A percentile compares a stretch with the other conserved stretches of the same genome.
These are phyloP conservation scores for Epizoanthus rinbou DNA, from an alignment of 92 coral and sea anemone genomes.

Conservation along the genomic window DNA sequence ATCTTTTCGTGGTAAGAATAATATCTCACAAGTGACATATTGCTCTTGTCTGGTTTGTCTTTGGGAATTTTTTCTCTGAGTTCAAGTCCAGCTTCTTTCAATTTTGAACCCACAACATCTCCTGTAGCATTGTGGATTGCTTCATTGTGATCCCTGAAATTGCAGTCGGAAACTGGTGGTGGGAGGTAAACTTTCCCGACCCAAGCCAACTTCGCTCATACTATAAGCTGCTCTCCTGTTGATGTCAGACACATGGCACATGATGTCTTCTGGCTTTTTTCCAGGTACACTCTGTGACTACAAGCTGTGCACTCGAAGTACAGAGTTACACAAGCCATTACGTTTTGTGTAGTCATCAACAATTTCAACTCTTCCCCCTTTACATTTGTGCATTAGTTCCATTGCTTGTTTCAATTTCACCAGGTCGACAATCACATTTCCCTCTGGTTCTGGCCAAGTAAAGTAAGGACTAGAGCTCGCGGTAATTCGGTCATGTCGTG, in stretches of 20 bases:
- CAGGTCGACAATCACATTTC: conserved; percentile 14
- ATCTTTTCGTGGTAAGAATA: too few species aligned
- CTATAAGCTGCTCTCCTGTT: conserved; percentile 41
- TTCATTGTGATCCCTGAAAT: conserved; percentile 41
- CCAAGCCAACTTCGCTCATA: conserved; percentile 45
- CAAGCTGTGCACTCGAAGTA: conserved; percentile 43
- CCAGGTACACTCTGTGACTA: conserved; percentile 50
- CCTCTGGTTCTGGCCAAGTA: background rate
- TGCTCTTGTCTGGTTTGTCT: too few species aligned
- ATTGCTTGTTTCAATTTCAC: conserved; percentile 2
- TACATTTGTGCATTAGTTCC: conserved; percentile 38
- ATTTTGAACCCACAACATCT: background rate
- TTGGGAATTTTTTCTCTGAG: too few species aligned
- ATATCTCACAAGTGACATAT: too few species aligned
- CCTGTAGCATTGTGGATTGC: conserved; percentile 33
- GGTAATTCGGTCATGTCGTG: too few species aligned
- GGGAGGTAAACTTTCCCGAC: conserved; percentile 49
- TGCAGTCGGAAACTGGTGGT: conserved; percentile 34
- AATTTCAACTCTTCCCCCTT: conserved; percentile 22
- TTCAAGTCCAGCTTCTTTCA: too few species aligned
- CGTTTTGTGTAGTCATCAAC: conserved; percentile 48
- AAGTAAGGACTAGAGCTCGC: background rate
- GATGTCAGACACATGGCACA: conserved; percentile 23
- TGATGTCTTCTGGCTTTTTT: conserved; percentile 14
- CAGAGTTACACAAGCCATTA: conserved; percentile 41